phyloP scores from a whole-genome alignment of 2,797 vertebrate species.

The Chaetophractus vellerosus region DNA sequence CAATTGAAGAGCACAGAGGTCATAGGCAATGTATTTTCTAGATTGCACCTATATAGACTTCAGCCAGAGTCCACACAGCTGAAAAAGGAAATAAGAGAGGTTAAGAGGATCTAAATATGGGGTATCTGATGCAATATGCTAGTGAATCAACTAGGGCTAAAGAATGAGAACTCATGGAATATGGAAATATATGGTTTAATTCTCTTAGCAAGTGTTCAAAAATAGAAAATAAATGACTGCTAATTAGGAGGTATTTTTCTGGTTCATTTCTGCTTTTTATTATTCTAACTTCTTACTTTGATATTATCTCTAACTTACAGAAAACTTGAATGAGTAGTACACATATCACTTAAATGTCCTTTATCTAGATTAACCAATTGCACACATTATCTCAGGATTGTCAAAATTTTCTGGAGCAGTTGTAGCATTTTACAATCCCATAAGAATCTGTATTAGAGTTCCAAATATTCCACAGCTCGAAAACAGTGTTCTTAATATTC shows the following conservation, averaged over 20 bases:
- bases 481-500: neutral
- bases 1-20: neutral
- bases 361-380: neutral
- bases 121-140: neutral
- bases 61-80: neutral
- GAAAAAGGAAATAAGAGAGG: neutral
- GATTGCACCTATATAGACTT: neutral
- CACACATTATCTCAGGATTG: neutral
- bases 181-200: neutral
- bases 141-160: neutral
- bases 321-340: neutral
- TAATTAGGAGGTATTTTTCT: neutral
- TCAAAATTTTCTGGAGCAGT: neutral
- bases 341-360: neutral
- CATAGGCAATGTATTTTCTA: neutral
- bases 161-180: neutral
- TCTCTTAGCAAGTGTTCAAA: neutral
- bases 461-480: neutral
- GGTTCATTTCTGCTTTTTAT: neutral
- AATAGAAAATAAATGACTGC: neutral
- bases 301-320: neutral
- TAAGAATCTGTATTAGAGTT: neutral
- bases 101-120: neutral
- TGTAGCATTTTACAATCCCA: neutral
- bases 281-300: neutral